A percentile compares a stretch with the other conserved stretches of the same genome.
Conservation (phyloP, 2,888 invertebrate species). For the Polyommatus icarus region DNA sequence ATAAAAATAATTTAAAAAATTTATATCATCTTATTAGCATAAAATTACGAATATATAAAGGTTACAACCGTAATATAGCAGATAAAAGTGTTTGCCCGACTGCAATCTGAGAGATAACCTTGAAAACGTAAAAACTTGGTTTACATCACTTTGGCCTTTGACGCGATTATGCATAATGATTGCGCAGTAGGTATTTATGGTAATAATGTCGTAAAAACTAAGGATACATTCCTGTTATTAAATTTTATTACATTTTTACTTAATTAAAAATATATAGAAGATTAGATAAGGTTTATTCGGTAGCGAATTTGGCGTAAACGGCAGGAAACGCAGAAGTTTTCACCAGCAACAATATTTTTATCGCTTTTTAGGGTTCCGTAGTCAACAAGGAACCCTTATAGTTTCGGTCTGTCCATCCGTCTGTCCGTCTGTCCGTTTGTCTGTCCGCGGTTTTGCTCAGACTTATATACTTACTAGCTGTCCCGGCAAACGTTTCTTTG, state of each 20-base stretch:
- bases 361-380: no score
- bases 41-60: neutral
- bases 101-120: constrained; percentile 41
- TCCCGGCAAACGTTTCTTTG: no score
- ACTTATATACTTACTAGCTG: no score
- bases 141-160: constrained; percentile 41
- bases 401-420: no score
- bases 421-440: no score
- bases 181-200: constrained; percentile 9
- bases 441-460: no score
- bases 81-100: constrained; percentile 36
- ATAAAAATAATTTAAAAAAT: neutral
- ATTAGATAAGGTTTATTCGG: neutral
- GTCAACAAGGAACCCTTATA: no score
- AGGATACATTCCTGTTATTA: neutral
- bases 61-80: constrained; percentile 3
- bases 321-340: neutral
- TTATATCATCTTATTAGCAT: neutral
- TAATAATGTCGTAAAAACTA: neutral
- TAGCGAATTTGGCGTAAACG: neutral
- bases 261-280: neutral
- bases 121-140: constrained; percentile 38
- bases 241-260: neutral
- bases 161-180: constrained; percentile 38
- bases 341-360: no score